Conservation (phyloP, 2,888 invertebrate species). For the Polydrusus pterygomalis region DNA sequence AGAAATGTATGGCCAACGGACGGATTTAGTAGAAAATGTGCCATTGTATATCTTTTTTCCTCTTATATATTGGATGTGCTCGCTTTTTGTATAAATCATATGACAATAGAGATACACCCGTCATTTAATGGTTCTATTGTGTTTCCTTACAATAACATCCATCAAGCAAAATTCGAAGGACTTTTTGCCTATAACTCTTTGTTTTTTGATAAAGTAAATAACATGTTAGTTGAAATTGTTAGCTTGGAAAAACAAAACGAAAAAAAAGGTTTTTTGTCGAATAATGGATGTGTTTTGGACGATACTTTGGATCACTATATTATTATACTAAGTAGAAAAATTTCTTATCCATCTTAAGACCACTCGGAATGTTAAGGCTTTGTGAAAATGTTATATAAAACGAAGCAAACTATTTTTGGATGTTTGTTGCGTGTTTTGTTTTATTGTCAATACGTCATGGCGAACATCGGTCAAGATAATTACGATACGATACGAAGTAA, state of each 20-base stretch:
- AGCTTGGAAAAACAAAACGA: not conserved
- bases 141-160: constrained; percentile 31
- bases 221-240: constrained; percentile 1
- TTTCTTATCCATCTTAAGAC: no score
- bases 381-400: no score
- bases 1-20: constrained; percentile 38
- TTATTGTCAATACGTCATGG: no score
- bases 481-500: no score
- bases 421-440: no score
- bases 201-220: constrained; percentile 15
- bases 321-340: no score
- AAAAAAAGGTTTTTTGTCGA: not conserved
- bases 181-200: constrained; percentile 15
- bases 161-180: constrained; percentile 23
- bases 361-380: no score
- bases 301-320: no score
- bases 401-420: no score
- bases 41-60: constrained; percentile 32
- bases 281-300: not conserved
- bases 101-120: constrained; percentile 34
- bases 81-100: constrained; percentile 44
- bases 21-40: constrained; percentile 31
- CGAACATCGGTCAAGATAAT: no score
- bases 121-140: constrained; percentile 43
- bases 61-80: constrained; percentile 15